These are phyloP conservation scores for Coendou prehensilis DNA, from an alignment of 2,797 vertebrate genomes.

Conservation along the genomic window DNA sequence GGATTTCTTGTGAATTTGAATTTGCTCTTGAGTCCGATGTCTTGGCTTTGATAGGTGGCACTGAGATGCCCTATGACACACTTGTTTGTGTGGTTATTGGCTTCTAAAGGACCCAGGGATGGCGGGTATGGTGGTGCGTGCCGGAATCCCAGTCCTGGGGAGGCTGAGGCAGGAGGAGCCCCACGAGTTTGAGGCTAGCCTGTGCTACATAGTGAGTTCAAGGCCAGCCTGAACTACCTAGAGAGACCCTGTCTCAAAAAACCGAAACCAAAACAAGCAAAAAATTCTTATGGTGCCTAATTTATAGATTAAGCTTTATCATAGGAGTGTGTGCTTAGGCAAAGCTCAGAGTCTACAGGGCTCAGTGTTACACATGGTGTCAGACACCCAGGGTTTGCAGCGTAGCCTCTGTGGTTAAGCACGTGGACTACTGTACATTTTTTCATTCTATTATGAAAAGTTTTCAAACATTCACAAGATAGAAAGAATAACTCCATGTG, in stretches of 20 bases:
- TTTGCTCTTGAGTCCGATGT: accelerated
- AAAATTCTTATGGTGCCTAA: no score
- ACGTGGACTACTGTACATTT: no score
- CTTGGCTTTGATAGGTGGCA: background rate
- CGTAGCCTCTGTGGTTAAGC: no score
- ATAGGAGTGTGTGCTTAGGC: background rate
- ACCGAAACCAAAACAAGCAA: background rate
- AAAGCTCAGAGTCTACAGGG: accelerated
- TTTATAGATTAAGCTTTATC: no score
- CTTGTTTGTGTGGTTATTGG: background rate
- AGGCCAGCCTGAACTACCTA: background rate
- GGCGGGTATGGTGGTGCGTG: background rate
- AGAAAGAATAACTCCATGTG: background rate
- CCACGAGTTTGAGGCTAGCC: background rate
- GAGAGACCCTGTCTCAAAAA: background rate
- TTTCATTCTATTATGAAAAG: background rate
- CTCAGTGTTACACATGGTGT: background rate
- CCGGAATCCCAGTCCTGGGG: background rate
- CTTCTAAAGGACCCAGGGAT: background rate
- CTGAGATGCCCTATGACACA: accelerated
- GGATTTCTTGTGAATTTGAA: constrained; percentile 75
- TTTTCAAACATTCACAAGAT: background rate
- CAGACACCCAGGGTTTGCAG: background rate
- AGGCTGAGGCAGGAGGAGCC: background rate
- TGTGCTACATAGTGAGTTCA: background rate